Percentiles rank a stretch among this genome's conserved stretches.
Conservation (phyloP, 1,140 invertebrate species). For the Cydia splendana region DNA sequence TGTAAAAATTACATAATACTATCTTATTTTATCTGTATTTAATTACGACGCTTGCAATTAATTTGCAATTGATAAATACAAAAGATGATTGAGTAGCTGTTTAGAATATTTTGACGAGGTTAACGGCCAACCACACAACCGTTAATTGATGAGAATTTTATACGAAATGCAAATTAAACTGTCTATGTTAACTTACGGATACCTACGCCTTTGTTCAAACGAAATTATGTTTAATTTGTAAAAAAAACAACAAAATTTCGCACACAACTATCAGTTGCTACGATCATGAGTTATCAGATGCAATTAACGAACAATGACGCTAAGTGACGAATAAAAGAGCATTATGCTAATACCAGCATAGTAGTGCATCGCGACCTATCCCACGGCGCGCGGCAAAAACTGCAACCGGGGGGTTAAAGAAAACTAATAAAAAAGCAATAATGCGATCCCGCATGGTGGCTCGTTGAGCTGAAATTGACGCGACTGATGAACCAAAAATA, state of each 20-base stretch:
- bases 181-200: neutral
- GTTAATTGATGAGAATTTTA: conserved; percentile 66
- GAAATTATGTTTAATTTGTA: neutral
- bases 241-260: neutral
- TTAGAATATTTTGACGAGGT: conserved; percentile 33
- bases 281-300: conserved; percentile 46
- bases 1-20: neutral
- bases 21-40: neutral
- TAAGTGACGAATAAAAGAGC: conserved; percentile 53
- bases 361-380: conserved; percentile 68
- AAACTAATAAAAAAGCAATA: conserved; percentile 79
- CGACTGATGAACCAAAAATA: conserved; percentile 71
- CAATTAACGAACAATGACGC: conserved; percentile 60
- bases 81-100: neutral
- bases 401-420: conserved; percentile 72
- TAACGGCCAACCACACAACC: conserved; percentile 58
- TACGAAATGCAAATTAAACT: neutral
- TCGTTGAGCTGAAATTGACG: conserved; percentile 76
- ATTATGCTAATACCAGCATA: conserved; percentile 79
- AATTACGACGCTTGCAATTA: neutral
- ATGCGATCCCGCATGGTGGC: conserved; percentile 76
- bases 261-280: conserved; percentile 40
- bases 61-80: conserved; percentile 37
- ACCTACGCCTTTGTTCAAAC: neutral
- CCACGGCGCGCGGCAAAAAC: conserved; percentile 74